Conservation (phyloP, 2,888 invertebrate genomes). For the Acanthacorydalis orientalis region DNA sequence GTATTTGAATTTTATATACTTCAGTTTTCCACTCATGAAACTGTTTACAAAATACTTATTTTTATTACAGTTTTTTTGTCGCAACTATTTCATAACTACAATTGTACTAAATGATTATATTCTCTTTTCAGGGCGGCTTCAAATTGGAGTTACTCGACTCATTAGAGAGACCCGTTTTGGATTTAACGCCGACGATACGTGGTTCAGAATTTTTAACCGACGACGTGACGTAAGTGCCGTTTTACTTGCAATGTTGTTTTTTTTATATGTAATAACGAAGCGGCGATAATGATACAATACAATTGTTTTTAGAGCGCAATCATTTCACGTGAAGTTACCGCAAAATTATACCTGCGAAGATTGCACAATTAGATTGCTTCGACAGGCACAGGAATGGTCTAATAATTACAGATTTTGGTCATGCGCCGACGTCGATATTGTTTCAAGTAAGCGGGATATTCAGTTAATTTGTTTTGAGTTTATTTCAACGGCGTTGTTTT, state of each 20-base stretch:
- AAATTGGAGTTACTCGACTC: conserved; percentile 74
- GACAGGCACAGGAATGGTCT: conserved; percentile 87
- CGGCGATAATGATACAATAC: conserved; percentile 1
- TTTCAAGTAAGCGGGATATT: conserved; percentile 32
- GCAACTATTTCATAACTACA: too few relatives aligned
- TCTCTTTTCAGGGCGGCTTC: conserved; percentile 68
- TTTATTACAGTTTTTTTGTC: too few relatives aligned
- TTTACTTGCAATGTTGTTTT: conserved; percentile 4
- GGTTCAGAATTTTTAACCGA: conserved; percentile 65
- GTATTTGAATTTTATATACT: too few relatives aligned
- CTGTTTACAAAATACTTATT: too few relatives aligned
- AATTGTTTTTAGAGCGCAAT: conserved; percentile 52
- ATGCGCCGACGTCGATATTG: conserved; percentile 85
- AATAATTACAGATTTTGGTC: conserved; percentile 81
- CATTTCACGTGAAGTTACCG: conserved; percentile 65
- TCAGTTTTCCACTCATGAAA: too few relatives aligned
- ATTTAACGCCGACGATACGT: conserved; percentile 65
- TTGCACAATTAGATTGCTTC: conserved; percentile 75
- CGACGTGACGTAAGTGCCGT: conserved; percentile 67
- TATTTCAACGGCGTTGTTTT: too few relatives aligned
- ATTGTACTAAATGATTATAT: not conserved
- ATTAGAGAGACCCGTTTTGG: conserved; percentile 66
- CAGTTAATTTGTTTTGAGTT: not conserved
- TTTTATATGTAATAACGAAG: conserved; percentile 1
- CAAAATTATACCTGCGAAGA: conserved; percentile 67